phyloP scores from a whole-genome alignment of 2,888 invertebrate species.

The Dilophus febrilis region DNA sequence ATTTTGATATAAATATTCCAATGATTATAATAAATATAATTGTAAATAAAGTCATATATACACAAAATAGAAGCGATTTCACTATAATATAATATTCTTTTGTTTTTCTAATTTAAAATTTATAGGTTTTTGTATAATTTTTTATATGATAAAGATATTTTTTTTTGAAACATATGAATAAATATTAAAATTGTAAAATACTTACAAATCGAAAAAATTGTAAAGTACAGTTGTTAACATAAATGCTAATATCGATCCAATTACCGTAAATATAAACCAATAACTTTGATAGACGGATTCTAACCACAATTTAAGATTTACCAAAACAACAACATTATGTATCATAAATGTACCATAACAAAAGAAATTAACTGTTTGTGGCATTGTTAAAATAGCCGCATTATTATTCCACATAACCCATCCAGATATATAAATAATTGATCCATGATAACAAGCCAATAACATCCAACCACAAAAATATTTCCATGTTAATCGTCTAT shows the following conservation, averaged over 20 bases:
- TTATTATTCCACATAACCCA: slow-evolving; percentile 28
- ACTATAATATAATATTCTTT: no score
- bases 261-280: slow-evolving; percentile 33
- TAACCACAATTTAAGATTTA: slow-evolving; percentile 43
- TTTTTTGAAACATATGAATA: no score
- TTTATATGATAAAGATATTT: no score
- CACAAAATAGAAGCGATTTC: no score
- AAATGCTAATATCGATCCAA: slow-evolving; percentile 39
- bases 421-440: slow-evolving; percentile 41
- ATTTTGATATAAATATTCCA: no score
- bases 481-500: slow-evolving; percentile 42
- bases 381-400: slow-evolving; percentile 34
- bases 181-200: no score
- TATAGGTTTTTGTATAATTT: no score
- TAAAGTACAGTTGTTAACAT: slow-evolving; percentile 37
- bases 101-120: no score
- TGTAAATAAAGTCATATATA: no score
- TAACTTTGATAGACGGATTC: slow-evolving; percentile 42
- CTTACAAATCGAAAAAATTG: slow-evolving; percentile 41
- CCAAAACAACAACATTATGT: slow-evolving; percentile 37
- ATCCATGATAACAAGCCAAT: slow-evolving; percentile 44
- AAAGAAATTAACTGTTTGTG: slow-evolving; percentile 36
- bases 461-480: slow-evolving; percentile 45
- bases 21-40: no score
- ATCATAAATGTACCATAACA: slow-evolving; percentile 42